Evolutionary conservation across 2,888 invertebrate genomes (phyloP), one percentile per base, ranked within the genome.

Genomic region (Heteropelma amictum): DNA sequence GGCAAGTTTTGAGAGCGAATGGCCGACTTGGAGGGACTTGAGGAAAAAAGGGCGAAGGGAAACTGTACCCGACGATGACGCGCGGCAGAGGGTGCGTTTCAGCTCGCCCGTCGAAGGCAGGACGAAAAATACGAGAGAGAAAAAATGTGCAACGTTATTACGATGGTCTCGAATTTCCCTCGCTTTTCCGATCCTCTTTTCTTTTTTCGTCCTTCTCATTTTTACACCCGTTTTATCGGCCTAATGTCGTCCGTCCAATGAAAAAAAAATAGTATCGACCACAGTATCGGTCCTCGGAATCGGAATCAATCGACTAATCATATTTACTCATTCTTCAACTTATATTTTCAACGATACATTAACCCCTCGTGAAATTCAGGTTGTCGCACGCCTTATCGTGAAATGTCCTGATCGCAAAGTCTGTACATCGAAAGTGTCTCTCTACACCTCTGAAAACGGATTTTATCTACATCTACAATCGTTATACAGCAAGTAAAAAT

Each of bases 141-240:
- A 51, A 77, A 49, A 72, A 76, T 75, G 73, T 45, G 26, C 45
- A 58, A 76, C 68, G 65, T 73, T 79, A 80, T 79, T 78, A 78
- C 79, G 77, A 42, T 21, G 76, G 73, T 78, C 79, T 77, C 77
- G 63, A 76, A 70, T 65, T 19, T 26, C 26, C 45, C n/a, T 45
- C 38, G 12, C n/a, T n/a, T n/a, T n/a, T n/a, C n/a, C n/a, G 30
- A 40, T 21, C 42, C 54, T n/a, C 45, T 53, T 60, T 65, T 64
- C 67, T 70, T 71, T 73, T 71, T 75, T 75, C 77, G 47, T 42
- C 49, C 33, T 17, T 10, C 38, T 77, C 70, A 74, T 58, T 71
- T 54, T 47, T 58, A 51, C 40, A 33, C 30, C 19, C 17, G 49
- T 42, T 63, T 45, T 14, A 53, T 69, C 23, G 40, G 33, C 30